A percentile compares a stretch with the other conserved stretches of the same genome.
These are phyloP conservation scores for Epizoanthus ramosus DNA, from an alignment of 92 coral and sea anemone species.

Conservation along the genomic window DNA sequence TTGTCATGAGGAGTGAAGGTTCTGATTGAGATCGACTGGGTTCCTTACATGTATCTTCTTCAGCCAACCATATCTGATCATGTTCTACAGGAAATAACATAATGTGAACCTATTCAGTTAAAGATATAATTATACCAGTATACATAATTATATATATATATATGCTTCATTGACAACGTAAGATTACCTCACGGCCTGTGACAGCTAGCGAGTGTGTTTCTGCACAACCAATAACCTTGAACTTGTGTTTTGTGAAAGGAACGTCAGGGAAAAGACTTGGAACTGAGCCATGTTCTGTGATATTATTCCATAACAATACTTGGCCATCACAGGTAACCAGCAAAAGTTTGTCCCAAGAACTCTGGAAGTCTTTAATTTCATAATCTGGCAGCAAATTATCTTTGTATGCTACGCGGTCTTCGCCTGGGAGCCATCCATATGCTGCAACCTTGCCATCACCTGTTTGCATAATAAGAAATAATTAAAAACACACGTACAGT, in stretches of 20 bases:
- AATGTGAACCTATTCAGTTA: too few relatives aligned
- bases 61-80: constrained; percentile 21
- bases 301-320: constrained; percentile 64
- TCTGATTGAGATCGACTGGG: background rate
- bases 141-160: too few relatives aligned
- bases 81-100: background rate
- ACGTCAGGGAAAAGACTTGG: constrained; percentile 14
- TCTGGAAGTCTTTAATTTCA: constrained; percentile 48
- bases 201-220: constrained; percentile 55
- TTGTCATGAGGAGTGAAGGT: background rate
- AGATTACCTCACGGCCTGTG: constrained; percentile 51
- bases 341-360: constrained; percentile 62
- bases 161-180: background rate
- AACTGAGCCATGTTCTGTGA: constrained; percentile 37
- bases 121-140: too few relatives aligned
- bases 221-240: constrained; percentile 58
- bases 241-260: constrained; percentile 22
- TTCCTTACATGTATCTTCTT: background rate
- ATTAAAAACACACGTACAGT: too few relatives aligned
- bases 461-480: background rate
- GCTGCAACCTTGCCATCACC: constrained; percentile 9
- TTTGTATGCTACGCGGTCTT: constrained; percentile 32
- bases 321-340: constrained; percentile 56
- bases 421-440: constrained; percentile 71
- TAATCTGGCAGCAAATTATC: constrained; percentile 58